Conservation (phyloP, 1,140 invertebrate species). For the Phymastichus coffea region DNA sequence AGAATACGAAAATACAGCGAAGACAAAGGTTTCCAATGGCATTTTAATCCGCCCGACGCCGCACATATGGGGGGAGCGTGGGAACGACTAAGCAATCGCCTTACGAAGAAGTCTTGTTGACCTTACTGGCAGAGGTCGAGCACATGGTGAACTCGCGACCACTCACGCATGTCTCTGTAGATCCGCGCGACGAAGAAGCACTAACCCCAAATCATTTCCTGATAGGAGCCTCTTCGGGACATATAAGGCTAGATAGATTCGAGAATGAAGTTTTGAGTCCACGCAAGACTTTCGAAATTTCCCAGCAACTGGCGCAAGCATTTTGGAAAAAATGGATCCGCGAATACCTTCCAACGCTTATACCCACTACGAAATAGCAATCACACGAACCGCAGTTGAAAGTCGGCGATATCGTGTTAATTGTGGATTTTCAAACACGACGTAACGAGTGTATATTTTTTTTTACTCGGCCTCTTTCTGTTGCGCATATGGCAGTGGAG, state of each 20-base stretch:
- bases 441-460: not conserved
- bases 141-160: too few species aligned
- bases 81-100: too few species aligned
- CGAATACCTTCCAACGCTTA: not conserved
- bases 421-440: not conserved
- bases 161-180: too few species aligned
- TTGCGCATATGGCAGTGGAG: too few species aligned
- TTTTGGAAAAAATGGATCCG: not conserved
- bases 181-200: slow-evolving; percentile 2
- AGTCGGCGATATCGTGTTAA: not conserved
- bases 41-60: too few species aligned
- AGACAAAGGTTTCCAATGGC: too few species aligned
- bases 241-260: not conserved
- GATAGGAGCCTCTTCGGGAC: slow-evolving; percentile 23
- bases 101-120: too few species aligned
- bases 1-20: too few species aligned
- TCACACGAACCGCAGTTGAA: not conserved
- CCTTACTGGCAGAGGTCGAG: too few species aligned
- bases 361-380: not conserved
- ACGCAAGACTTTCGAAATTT: not conserved
- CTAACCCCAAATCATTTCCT: slow-evolving; percentile 40
- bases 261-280: not conserved
- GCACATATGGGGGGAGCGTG: too few species aligned
- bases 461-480: too few species aligned
- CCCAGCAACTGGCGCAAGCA: not conserved